These are phyloP conservation scores for Chironomus tepperi DNA, from an alignment of 1,140 invertebrate species.

Conservation along the genomic window DNA sequence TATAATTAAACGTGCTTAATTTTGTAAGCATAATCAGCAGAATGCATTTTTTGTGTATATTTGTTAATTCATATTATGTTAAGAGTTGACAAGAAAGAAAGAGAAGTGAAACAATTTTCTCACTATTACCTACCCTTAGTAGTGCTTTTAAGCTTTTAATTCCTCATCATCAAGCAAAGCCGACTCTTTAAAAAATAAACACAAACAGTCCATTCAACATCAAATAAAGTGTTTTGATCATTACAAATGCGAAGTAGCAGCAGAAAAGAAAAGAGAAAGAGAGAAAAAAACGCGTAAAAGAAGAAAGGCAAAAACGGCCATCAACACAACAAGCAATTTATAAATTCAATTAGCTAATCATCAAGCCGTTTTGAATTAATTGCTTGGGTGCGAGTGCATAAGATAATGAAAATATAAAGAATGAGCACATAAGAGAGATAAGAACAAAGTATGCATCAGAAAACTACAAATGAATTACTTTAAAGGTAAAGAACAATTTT, in stretches of 20 bases:
- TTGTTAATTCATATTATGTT: too few relatives aligned
- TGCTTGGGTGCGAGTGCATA: background rate
- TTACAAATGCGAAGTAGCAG: background rate
- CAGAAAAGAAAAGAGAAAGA: background rate
- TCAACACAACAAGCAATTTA: slow-evolving; percentile 18
- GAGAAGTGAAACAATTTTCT: too few relatives aligned
- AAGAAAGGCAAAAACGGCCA: background rate
- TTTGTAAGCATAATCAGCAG: too few relatives aligned
- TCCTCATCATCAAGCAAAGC: too few relatives aligned
- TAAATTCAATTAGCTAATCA: slow-evolving; percentile 24
- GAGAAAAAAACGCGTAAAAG: background rate
- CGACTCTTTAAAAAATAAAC: too few relatives aligned
- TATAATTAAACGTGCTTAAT: too few relatives aligned
- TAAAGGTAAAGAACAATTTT: background rate
- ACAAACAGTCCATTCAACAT: background rate
- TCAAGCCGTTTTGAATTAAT: slow-evolving; percentile 22
- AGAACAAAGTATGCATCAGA: background rate
- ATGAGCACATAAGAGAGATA: background rate
- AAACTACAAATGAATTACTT: background rate
- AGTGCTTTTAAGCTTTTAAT: too few relatives aligned
- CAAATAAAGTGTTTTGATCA: background rate
- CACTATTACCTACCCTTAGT: too few relatives aligned
- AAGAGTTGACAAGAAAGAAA: too few relatives aligned
- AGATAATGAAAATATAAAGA: background rate
- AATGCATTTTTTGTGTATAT: too few relatives aligned